Percentiles rank a stretch among this genome's conserved stretches.
Conservation (phyloP, 2,113 vertebrate species). For the Scartelaos histophorus region DNA sequence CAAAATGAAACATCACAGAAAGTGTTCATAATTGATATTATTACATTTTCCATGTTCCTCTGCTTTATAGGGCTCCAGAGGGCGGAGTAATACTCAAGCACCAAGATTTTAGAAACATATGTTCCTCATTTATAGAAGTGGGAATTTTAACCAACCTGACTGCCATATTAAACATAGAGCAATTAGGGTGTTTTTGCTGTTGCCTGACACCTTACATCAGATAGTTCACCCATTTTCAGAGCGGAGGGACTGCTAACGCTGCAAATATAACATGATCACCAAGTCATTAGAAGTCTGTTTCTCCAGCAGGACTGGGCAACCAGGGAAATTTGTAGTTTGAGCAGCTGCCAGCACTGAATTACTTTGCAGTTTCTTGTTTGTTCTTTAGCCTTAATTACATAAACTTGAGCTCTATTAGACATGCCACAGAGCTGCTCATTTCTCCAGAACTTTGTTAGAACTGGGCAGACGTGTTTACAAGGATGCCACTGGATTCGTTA, state of each 20-base stretch:
- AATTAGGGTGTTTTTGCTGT: conserved; percentile 20
- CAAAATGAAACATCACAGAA: conserved; percentile 33
- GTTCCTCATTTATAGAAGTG: conserved; percentile 25
- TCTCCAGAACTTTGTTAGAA: neutral
- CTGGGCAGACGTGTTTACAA: neutral
- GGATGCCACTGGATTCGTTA: neutral
- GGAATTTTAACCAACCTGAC: conserved; percentile 17
- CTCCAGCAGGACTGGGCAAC: conserved; percentile 6
- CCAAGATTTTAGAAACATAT: conserved; percentile 46
- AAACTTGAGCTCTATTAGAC: neutral
- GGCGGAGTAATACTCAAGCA: conserved; percentile 25
- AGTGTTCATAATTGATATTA: conserved; percentile 37
- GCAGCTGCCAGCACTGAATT: neutral
- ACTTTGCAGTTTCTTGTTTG: conserved; percentile 4
- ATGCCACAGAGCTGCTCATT: neutral
- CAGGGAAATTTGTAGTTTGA: neutral
- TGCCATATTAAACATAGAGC: conserved; percentile 37
- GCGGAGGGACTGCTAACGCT: neutral
- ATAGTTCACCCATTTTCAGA: conserved; percentile 6
- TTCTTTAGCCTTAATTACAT: conserved; percentile 1
- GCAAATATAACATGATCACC: conserved; percentile 13
- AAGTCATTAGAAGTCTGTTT: conserved; percentile 10
- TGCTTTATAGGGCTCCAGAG: conserved; percentile 24
- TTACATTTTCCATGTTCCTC: conserved; percentile 40
- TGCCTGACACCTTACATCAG: conserved; percentile 3